Evolutionary conservation across 2,113 vertebrate species (phyloP), one percentile per base, ranked within the genome.

Genomic region (Calypte anna): DNA sequence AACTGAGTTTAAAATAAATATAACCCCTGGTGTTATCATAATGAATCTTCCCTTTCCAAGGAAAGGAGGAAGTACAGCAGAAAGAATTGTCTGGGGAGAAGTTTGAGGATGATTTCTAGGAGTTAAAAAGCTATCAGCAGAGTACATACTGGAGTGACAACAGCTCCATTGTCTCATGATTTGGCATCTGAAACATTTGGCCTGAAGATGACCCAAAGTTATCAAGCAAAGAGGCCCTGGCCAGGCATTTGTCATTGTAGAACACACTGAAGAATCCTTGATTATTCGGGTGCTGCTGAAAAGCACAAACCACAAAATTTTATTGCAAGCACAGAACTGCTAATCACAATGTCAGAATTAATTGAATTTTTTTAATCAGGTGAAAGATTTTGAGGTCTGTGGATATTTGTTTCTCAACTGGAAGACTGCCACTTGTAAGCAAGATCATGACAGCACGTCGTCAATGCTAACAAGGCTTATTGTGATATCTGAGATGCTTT

Each of bases 401-500:
- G 2, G 15, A 36, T 40, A 3, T 3, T 73, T 72, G 4, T 33
- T 61, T 87, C 9, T 70, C 46, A 5, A 15, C 25, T 70, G 20
- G 4, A 23, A 66, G 40, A 27, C 20, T 40, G 14, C 55, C 40
- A 79, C 12, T 58, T 63, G 46, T 0, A 2, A 3, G 5, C 6
- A 11, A 62, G 7, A 31, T 62, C 28, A 62, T 58, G 61, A 25
- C 0, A 2, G 12, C 27, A 33, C 0, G 0, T 5, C 31, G 31
- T 36, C 21, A 59, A 0, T 30, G 15, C 14, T 43, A 82, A 20
- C 6, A 12, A 53, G 14, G n/a, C 50, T 89, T 62, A 15, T 57
- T 57, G 40, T 50, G 14, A 33, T 43, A 38, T 10, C 28, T 68
- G 13, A 73, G 23, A 18, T 72, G 30, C 2, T 43, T 3, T 77